These are phyloP conservation scores for Xiphorhynchus elegans DNA, from an alignment of 2,113 vertebrate species.

Conservation along the genomic window DNA sequence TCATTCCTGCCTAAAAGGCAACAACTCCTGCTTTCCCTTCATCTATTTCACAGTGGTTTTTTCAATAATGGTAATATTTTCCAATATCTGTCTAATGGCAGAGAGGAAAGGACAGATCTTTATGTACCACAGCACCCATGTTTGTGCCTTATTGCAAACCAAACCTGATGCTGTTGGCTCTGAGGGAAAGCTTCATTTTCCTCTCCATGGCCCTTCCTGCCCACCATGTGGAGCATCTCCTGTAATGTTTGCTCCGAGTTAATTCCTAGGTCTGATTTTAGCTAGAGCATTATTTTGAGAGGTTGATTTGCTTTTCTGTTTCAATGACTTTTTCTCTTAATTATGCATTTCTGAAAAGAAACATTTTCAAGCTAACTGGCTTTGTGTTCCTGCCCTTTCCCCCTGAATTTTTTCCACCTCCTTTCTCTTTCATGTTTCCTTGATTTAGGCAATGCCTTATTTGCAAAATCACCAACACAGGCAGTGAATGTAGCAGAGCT, in stretches of 20 bases:
- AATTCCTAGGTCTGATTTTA: neutral
- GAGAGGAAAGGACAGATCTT: neutral
- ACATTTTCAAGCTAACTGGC: neutral
- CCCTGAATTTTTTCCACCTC: neutral
- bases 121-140: neutral
- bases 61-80: neutral
- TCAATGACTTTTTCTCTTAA: neutral
- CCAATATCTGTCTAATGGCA: neutral
- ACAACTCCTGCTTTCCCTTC: neutral
- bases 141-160: neutral
- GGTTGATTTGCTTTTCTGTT: neutral
- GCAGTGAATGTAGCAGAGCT: neutral
- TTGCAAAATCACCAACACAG: neutral
- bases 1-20: neutral
- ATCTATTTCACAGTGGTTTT: accelerated
- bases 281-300: neutral
- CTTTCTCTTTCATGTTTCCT: neutral
- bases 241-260: neutral
- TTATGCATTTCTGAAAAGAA: neutral
- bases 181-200: neutral
- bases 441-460: neutral
- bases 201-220: neutral
- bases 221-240: neutral
- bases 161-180: neutral
- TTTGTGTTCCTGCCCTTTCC: neutral